phyloP scores from a whole-genome alignment of 1,140 invertebrate species.

The Leptinotarsa defecta region DNA sequence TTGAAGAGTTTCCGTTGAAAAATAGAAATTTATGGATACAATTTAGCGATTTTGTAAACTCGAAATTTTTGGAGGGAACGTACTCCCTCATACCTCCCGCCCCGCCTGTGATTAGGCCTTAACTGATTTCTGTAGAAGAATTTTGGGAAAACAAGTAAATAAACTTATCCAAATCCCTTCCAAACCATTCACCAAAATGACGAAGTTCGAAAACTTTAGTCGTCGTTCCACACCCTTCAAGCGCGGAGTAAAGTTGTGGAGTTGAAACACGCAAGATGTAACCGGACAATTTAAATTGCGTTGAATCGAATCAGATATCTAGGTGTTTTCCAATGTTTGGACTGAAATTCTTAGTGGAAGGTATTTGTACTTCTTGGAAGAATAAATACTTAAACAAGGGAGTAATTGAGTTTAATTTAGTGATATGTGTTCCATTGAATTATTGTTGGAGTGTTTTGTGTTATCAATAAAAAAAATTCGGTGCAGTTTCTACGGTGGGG shows the following conservation, averaged over 20 bases:
- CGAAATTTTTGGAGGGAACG: too few relatives aligned
- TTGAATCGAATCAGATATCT: neutral
- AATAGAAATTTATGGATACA: too few relatives aligned
- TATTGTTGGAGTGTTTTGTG: too few relatives aligned
- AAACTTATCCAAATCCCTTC: neutral
- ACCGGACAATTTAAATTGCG: neutral
- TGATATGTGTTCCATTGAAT: too few relatives aligned
- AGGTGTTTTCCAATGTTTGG: neutral
- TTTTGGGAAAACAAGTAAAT: neutral
- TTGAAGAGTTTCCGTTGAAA: too few relatives aligned
- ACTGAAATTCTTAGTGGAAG: neutral
- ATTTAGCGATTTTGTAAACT: too few relatives aligned
- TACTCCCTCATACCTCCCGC: too few relatives aligned
- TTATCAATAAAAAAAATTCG: too few relatives aligned
- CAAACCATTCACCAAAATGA: neutral
- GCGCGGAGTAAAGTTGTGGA: neutral
- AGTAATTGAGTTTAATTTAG: neutral
- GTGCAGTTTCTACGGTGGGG: too few relatives aligned
- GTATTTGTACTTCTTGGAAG: neutral
- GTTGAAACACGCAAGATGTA: neutral
- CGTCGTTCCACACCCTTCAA: neutral
- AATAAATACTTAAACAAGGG: neutral
- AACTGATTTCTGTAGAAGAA: too few relatives aligned
- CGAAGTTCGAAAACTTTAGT: neutral
- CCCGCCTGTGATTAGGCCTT: too few relatives aligned